These are phyloP conservation scores for Dunckerocampus dactyliophorus DNA, from an alignment of 2,113 vertebrate genomes.

Conservation along the genomic window DNA sequence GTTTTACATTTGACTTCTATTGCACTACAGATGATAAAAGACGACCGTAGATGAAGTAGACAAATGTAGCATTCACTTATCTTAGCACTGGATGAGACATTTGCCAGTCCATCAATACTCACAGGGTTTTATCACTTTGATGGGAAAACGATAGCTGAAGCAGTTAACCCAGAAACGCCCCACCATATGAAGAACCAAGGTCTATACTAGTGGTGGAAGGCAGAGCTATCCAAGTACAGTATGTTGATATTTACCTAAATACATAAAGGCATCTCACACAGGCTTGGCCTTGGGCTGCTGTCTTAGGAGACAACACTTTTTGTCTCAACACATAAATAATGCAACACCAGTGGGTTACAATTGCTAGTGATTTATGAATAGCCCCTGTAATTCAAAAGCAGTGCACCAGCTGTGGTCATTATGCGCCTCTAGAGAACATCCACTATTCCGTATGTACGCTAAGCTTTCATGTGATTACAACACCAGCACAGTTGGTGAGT, in stretches of 20 bases:
- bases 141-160: constrained; percentile 22
- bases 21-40: no score
- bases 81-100: background rate
- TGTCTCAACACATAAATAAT: constrained; percentile 56
- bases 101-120: constrained; percentile 6
- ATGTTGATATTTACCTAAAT: constrained; percentile 44
- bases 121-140: constrained; percentile 2
- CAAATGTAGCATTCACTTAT: no score
- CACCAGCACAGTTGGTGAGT: background rate
- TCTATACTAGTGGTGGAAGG: constrained; percentile 20
- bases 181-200: constrained; percentile 21
- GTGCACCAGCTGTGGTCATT: constrained; percentile 1
- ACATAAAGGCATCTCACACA: constrained; percentile 25
- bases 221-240: constrained; percentile 17
- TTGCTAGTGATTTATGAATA: constrained; percentile 39
- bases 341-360: constrained; percentile 21
- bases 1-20: no score
- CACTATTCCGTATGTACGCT: background rate
- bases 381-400: background rate
- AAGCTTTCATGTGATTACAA: constrained; percentile 2
- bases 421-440: background rate
- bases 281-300: constrained; percentile 28
- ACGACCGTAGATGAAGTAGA: no score
- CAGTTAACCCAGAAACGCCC: no score
- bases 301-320: constrained; percentile 27